phyloP scores from a whole-genome alignment of 2,888 invertebrate species.

The Blera fallax region DNA sequence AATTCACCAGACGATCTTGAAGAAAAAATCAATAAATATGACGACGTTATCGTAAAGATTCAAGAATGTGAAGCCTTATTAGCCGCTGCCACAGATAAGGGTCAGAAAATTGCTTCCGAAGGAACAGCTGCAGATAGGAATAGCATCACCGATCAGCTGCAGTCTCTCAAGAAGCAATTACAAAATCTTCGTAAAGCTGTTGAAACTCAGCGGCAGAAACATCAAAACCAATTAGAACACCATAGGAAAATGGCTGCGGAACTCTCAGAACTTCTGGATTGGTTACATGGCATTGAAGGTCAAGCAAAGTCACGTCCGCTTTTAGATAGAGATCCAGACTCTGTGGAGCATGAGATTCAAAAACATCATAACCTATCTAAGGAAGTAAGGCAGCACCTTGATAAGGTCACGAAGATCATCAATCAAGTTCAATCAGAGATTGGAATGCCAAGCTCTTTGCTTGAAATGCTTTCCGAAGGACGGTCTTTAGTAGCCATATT shows the following conservation, averaged over 20 bases:
- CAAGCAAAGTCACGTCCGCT: constrained; percentile 91
- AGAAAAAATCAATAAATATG: constrained; percentile 93
- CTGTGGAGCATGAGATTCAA: constrained; percentile 90
- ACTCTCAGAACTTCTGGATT: constrained; percentile 91
- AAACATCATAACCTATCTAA: constrained; percentile 88
- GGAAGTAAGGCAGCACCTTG: constrained; percentile 87
- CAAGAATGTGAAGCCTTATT: constrained; percentile 95
- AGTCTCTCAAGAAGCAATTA: constrained; percentile 92
- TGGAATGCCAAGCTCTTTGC: constrained; percentile 89
- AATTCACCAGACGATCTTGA: constrained; percentile 91
- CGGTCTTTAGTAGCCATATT: constrained; percentile 89
- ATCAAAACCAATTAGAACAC: constrained; percentile 93
- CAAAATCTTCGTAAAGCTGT: constrained; percentile 90
- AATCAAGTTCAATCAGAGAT: constrained; percentile 89
- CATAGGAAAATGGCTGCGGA: constrained; percentile 92
- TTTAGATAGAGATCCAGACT: constrained; percentile 89
- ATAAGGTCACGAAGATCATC: constrained; percentile 87
- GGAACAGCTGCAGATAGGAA: constrained; percentile 94
- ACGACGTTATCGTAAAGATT: constrained; percentile 92
- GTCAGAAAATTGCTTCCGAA: constrained; percentile 95
- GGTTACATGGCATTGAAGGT: constrained; percentile 91
- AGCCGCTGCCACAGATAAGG: constrained; percentile 94
- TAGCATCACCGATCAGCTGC: constrained; percentile 92
- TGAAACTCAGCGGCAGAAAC: constrained; percentile 92
- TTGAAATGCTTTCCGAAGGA: constrained; percentile 93